These are phyloP conservation scores for Paralichthys olivaceus DNA, from an alignment of 2,113 vertebrate species.

Conservation along the genomic window DNA sequence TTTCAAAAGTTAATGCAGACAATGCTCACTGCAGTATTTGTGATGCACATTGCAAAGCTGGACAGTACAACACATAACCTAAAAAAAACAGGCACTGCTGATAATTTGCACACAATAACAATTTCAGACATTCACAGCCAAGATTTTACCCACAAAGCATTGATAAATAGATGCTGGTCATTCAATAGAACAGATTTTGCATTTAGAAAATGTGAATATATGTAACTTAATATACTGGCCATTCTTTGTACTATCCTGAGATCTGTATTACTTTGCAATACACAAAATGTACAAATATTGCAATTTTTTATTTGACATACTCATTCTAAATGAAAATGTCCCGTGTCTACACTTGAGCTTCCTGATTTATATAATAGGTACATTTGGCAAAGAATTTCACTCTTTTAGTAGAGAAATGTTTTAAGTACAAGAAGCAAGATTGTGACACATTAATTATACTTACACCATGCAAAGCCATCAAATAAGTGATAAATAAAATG, in stretches of 20 bases:
- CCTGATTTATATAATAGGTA: too few relatives aligned
- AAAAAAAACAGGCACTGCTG: too few relatives aligned
- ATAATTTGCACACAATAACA: too few relatives aligned
- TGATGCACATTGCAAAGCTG: too few relatives aligned
- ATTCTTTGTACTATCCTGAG: neutral
- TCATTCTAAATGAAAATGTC: neutral
- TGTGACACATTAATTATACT: conserved; percentile 12
- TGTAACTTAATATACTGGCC: neutral
- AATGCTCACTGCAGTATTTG: neutral
- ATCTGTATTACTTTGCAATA: neutral
- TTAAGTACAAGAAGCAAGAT: too few relatives aligned
- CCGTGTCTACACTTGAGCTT: too few relatives aligned
- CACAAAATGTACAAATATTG: neutral
- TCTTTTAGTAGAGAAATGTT: too few relatives aligned
- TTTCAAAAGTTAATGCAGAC: neutral
- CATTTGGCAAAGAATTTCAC: too few relatives aligned
- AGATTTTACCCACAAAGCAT: neutral
- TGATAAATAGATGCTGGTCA: neutral
- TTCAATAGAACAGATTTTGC: too few relatives aligned
- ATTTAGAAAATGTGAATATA: neutral
- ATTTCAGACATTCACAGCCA: neutral
- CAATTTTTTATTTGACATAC: neutral
- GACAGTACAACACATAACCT: neutral
- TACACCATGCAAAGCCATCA: conserved; percentile 10
- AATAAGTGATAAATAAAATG: neutral